These are phyloP conservation scores for Philotrypesis tridentata DNA, from an alignment of 1,140 invertebrate genomes.

Conservation along the genomic window DNA sequence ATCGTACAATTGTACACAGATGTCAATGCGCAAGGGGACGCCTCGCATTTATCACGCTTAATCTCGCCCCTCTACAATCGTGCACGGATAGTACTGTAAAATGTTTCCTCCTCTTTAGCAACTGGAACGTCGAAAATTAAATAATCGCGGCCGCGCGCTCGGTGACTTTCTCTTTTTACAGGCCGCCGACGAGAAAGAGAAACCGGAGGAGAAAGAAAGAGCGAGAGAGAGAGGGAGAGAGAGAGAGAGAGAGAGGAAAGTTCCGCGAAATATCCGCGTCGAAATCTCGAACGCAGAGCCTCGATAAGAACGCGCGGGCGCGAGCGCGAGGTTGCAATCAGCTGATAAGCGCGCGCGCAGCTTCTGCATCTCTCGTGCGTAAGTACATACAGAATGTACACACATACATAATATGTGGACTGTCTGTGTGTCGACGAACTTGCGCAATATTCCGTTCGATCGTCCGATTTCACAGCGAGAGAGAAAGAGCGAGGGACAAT, in stretches of 20 bases:
- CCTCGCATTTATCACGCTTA: not conserved
- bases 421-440: constrained; percentile 19
- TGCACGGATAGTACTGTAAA: not conserved
- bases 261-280: not conserved
- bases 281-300: not conserved
- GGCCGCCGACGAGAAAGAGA: not conserved
- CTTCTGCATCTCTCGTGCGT: constrained; percentile 10
- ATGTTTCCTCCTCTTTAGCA: not conserved
- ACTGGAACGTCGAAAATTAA: not conserved
- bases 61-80: not conserved
- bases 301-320: not conserved
- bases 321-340: constrained; percentile 5
- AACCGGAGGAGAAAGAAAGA: not conserved
- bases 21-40: not conserved
- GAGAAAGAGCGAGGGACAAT: not conserved
- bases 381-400: not conserved
- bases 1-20: not conserved
- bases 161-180: constrained; percentile 13
- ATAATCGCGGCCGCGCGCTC: not conserved
- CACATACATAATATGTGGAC: not conserved
- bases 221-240: not conserved
- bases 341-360: constrained; percentile 30
- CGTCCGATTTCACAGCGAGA: not conserved
- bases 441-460: constrained; percentile 19
- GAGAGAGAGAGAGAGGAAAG: constrained; percentile 17